Percentiles rank a stretch among this genome's conserved stretches.
phyloP scores from a whole-genome alignment of 2,113 vertebrate species.

The Dascyllus trimaculatus region DNA sequence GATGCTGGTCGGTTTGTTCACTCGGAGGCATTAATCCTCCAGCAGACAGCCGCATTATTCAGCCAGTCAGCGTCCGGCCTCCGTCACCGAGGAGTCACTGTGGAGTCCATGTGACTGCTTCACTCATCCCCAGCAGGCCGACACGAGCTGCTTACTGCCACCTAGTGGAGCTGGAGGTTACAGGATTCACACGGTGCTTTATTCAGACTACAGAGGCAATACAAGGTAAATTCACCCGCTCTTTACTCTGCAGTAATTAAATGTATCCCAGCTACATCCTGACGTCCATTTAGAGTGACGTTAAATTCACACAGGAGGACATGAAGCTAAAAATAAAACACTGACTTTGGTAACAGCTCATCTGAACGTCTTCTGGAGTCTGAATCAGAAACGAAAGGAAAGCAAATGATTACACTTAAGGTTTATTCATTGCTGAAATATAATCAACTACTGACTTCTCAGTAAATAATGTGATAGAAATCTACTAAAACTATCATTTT shows the following conservation, averaged over 20 bases:
- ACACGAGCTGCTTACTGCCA: conserved; percentile 74
- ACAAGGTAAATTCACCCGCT: no score
- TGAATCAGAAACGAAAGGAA: conserved; percentile 67
- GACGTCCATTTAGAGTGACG: conserved; percentile 44
- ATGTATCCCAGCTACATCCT: conserved; percentile 51
- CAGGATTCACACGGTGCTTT: not conserved
- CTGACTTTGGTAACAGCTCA: conserved; percentile 49
- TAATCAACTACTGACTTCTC: conserved; percentile 87
- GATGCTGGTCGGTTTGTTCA: conserved; percentile 13
- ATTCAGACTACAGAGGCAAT: not conserved
- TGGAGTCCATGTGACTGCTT: conserved; percentile 81
- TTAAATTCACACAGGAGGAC: conserved; percentile 23
- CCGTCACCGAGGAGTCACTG: conserved; percentile 57
- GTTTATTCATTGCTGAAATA: conserved; percentile 88
- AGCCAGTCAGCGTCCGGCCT: conserved; percentile 25
- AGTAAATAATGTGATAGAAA: conserved; percentile 89
- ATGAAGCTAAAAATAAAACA: conserved; percentile 26
- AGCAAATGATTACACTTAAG: conserved; percentile 81
- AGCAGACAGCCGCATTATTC: conserved; percentile 49
- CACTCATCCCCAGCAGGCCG: conserved; percentile 56
- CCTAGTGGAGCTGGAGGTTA: conserved; percentile 70
- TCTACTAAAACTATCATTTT: conserved; percentile 85
- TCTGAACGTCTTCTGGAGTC: conserved; percentile 20
- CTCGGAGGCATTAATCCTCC: conserved; percentile 29
- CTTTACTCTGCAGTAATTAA: conserved; percentile 3